These are phyloP conservation scores for Heliconius aoede DNA, from an alignment of 2,888 invertebrate genomes.

Conservation along the genomic window DNA sequence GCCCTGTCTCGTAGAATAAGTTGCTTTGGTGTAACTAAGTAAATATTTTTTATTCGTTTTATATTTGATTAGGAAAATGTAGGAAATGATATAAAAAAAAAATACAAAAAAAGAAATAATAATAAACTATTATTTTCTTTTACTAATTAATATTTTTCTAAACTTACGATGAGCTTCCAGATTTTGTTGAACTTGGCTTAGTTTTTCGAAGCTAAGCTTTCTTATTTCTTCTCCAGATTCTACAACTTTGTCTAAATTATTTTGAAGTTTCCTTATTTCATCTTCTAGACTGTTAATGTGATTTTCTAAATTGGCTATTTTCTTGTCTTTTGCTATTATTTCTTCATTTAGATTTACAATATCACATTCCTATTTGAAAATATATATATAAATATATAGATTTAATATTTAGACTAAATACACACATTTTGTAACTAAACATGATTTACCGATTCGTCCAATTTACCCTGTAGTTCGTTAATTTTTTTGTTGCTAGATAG, in stretches of 20 bases:
- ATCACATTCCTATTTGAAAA: slow-evolving; percentile 61
- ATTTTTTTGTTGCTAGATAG: slow-evolving; percentile 59
- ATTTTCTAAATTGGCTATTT: slow-evolving; percentile 71
- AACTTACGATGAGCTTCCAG: slow-evolving; percentile 76
- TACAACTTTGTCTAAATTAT: slow-evolving; percentile 58
- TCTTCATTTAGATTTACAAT: slow-evolving; percentile 63
- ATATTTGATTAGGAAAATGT: not conserved
- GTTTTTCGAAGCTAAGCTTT: slow-evolving; percentile 59
- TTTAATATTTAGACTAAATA: not conserved
- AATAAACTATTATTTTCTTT: not conserved
- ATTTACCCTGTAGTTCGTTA: slow-evolving; percentile 60
- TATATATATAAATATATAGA: not conserved
- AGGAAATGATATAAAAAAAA: not conserved
- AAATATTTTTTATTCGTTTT: not conserved
- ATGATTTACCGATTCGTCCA: slow-evolving; percentile 67
- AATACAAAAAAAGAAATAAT: not conserved
- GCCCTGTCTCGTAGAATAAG: not conserved
- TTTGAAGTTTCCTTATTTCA: slow-evolving; percentile 67
- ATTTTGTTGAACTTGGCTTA: slow-evolving; percentile 62
- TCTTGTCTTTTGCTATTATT: slow-evolving; percentile 63
- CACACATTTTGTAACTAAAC: not conserved
- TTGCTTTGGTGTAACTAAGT: not conserved
- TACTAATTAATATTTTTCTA: too few species aligned
- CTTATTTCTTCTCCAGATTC: slow-evolving; percentile 67
- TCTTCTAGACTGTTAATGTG: slow-evolving; percentile 71